Evolutionary conservation across 2,113 vertebrate genomes (phyloP).

Genomic region (Acinonyx jubatus): DNA sequence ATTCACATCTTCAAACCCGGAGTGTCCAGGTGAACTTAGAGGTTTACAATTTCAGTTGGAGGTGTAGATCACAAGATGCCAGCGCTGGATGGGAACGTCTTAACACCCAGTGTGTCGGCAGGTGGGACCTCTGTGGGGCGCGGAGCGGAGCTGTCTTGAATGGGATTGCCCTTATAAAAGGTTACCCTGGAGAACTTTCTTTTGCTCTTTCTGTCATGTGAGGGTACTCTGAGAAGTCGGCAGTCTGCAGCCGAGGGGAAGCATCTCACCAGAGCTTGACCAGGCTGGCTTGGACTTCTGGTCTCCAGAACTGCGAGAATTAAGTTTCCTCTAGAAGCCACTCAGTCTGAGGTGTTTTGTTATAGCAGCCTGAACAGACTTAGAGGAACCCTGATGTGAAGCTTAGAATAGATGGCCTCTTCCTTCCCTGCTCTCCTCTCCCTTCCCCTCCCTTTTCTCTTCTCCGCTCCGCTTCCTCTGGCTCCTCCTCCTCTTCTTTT

Average conservation of each 20-base stretch:
- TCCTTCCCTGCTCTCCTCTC: background rate
- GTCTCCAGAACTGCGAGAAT: background rate
- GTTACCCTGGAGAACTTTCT: background rate
- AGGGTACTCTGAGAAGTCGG: background rate
- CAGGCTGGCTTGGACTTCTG: background rate
- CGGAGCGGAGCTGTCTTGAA: background rate
- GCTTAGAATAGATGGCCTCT: background rate
- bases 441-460: background rate
- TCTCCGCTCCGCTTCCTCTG: accelerated
- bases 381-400: background rate
- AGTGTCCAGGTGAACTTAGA: background rate
- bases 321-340: background rate
- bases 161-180: background rate
- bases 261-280: background rate
- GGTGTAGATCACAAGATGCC: background rate
- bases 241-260: background rate
- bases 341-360: background rate
- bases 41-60: background rate
- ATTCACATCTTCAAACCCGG: background rate
- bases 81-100: background rate
- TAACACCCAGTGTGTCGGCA: background rate
- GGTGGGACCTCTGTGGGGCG: background rate
- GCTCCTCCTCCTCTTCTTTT: background rate
- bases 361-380: background rate
- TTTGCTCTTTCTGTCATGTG: background rate